A percentile compares a stretch with the other conserved stretches of the same genome.
phyloP scores from a whole-genome alignment of 2,888 invertebrate genomes.

The Pogonocherus hispidulus region DNA sequence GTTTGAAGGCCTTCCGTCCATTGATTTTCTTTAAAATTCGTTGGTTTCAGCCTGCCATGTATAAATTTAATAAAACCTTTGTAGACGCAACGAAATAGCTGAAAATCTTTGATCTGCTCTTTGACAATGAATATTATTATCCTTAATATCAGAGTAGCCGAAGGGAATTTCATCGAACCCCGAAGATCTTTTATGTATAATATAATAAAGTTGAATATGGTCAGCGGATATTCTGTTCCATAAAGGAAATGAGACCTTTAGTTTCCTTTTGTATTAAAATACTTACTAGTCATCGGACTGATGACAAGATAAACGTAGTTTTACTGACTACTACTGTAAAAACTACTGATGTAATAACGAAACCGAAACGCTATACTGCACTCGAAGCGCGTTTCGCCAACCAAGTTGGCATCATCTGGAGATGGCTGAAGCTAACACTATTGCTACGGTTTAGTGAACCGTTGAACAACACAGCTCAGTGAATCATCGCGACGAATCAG shows the following conservation, averaged over 20 bases:
- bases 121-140: slow-evolving; percentile 34
- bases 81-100: slow-evolving; percentile 27
- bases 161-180: slow-evolving; percentile 28
- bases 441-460: too few relatives aligned
- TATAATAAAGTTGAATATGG: slow-evolving; percentile 25
- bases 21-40: slow-evolving; percentile 15
- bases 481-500: too few relatives aligned
- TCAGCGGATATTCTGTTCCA: slow-evolving; percentile 16
- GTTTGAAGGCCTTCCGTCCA: slow-evolving; percentile 4
- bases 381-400: too few relatives aligned
- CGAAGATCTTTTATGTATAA: slow-evolving; percentile 3
- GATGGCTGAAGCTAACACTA: too few relatives aligned
- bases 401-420: too few relatives aligned
- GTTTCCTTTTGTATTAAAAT: slow-evolving; percentile 2
- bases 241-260: not conserved
- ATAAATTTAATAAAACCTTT: slow-evolving; percentile 31
- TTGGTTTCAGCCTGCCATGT: slow-evolving; percentile 11
- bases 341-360: too few relatives aligned
- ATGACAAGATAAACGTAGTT: too few relatives aligned
- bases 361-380: too few relatives aligned
- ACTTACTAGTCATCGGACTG: too few relatives aligned
- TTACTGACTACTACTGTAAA: too few relatives aligned
- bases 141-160: slow-evolving; percentile 27
- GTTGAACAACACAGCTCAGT: too few relatives aligned
- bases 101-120: slow-evolving; percentile 45